Evolutionary conservation across 1,140 invertebrate genomes (phyloP).

Genomic region (Aphaenogaster rudis): DNA sequence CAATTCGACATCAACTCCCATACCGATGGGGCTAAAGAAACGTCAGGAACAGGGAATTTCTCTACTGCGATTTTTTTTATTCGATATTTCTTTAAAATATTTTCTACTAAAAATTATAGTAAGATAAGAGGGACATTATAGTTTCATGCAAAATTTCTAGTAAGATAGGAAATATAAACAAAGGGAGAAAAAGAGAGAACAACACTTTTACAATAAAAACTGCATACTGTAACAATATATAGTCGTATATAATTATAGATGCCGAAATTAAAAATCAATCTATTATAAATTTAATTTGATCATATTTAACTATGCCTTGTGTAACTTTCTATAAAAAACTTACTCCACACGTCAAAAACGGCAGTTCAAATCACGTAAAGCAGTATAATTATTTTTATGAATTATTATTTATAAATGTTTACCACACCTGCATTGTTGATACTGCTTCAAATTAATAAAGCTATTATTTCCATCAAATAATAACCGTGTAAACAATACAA

Average conservation of each 20-base stretch:
- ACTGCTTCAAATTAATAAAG: neutral
- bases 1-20: neutral
- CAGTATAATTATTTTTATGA: neutral
- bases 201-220: neutral
- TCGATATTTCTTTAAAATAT: neutral
- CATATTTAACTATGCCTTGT: neutral
- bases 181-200: no score
- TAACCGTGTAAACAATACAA: neutral
- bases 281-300: neutral
- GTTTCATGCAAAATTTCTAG: neutral
- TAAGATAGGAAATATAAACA: neutral
- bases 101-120: neutral
- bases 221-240: neutral
- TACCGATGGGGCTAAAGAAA: neutral
- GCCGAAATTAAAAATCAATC: neutral
- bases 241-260: neutral
- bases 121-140: no score
- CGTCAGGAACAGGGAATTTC: neutral
- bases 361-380: neutral
- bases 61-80: neutral
- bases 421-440: neutral
- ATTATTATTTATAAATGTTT: neutral
- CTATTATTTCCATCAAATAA: conserved; percentile 5
- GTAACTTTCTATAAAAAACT: neutral
- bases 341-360: neutral